Base-by-base conservation (phyloP, 2,113 vertebrate species). In the Hydrolagus affinis region DNA sequence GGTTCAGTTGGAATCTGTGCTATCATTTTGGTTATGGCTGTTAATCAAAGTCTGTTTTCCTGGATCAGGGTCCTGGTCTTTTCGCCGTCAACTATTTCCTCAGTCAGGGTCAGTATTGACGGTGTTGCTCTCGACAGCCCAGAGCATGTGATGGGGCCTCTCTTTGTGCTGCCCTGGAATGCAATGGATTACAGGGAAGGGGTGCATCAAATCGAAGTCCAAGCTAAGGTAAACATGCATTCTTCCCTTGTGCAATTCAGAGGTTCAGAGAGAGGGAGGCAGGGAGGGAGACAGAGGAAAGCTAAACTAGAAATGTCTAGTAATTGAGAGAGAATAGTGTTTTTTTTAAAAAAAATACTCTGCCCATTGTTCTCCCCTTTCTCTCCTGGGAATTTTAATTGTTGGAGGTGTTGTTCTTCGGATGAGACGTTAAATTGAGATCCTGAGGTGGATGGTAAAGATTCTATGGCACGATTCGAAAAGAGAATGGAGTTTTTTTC, bases 101-200 rank as follows among this genome's bases (percentile, higher is more conserved):
- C 93, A 0, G 94, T 99, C 70, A 80, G 92, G 66, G 94, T 99
- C 87, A 94, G 87, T 74, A 91, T 99, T 71, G 94, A 98, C 21
- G 92, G 92, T 66, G 87, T 92, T 86, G 75, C 90, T 62, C 69
- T 97, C 87, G 97, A 97, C 15, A 89, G 91, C 21, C 94, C 95
- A 0, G 70, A 85, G 88, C 91, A 90, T 0, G 93, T 92, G 3
- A 95, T 94, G 89, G 96, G 95, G n/a, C 96, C 97, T 85, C 93
- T 99, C 85, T 96, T 94, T 23, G 93, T 95, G 10, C 89, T 98
- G 86, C 92, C 90, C 87, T 99, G 98, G 98, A 94, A 93, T 71
- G 94, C 97, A 0, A 92, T 91, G 44, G 91, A 92, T 87, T 99
- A 97, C 88, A 92, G 90, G 85, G 91, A 91, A 25, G 95, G 94